These are phyloP conservation scores for Xylocampa areola DNA, from an alignment of 2,888 invertebrate species.

Conservation along the genomic window DNA sequence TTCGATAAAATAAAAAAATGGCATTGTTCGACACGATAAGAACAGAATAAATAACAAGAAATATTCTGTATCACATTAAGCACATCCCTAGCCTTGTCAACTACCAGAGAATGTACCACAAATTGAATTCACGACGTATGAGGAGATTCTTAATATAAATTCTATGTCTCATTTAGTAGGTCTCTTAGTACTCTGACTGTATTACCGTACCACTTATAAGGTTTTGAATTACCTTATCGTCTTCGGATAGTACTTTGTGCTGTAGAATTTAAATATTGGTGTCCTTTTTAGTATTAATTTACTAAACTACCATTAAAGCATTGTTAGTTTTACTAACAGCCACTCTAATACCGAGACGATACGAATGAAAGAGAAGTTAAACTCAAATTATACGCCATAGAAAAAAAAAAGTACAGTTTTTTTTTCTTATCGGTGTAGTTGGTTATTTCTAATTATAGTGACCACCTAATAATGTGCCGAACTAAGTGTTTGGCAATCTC, in stretches of 20 bases:
- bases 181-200: constrained; percentile 18
- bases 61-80: background rate
- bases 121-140: constrained; percentile 50
- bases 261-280: background rate
- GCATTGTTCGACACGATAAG: background rate
- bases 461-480: no score
- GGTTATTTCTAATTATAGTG: no score
- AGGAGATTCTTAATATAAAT: constrained; percentile 50
- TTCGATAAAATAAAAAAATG: no score
- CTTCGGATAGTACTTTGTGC: background rate
- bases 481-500: no score
- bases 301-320: no score
- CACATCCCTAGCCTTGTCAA: constrained; percentile 37
- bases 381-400: no score
- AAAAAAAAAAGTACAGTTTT: no score
- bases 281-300: no score
- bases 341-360: no score
- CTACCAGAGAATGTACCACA: constrained; percentile 43
- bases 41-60: background rate
- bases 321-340: no score
- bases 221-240: constrained; percentile 2
- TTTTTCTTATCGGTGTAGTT: no score
- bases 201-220: constrained; percentile 3
- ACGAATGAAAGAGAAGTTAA: no score
- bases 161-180: constrained; percentile 41